Evolutionary conservation across 2,797 vertebrate genomes (phyloP).

Genomic region (Cetoscarus ocellatus): DNA sequence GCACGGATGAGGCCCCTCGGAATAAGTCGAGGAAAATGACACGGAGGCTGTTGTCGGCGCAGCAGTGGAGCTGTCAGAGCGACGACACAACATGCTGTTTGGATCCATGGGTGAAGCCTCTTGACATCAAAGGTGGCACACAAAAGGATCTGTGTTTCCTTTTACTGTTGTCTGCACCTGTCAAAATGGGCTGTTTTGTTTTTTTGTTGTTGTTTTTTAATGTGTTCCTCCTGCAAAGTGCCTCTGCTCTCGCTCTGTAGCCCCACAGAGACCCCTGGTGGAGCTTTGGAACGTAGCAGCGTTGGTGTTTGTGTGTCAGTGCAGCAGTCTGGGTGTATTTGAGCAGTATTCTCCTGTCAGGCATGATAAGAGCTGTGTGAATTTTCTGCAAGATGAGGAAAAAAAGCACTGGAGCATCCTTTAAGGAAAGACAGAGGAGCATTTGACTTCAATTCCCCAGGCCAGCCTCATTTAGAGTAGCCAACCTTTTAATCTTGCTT

Average conservation of each 20-base stretch:
- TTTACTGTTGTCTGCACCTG: constrained; percentile 69
- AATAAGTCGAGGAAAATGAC: constrained; percentile 44
- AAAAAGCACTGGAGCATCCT: too few species aligned
- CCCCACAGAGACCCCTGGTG: constrained; percentile 81
- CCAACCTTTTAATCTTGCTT: too few species aligned
- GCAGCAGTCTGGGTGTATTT: too few species aligned
- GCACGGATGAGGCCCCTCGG: constrained; percentile 17
- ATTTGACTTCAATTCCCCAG: too few species aligned
- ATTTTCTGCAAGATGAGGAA: too few species aligned
- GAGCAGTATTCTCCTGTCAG: too few species aligned
- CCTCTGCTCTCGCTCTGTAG: constrained; percentile 45
- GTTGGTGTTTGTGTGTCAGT: not conserved
- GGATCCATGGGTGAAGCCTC: constrained; percentile 62
- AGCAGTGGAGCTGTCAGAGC: constrained; percentile 58
- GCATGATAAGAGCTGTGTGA: too few species aligned
- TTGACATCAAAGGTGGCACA: constrained; percentile 67
- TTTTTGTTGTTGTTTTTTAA: constrained; percentile 38
- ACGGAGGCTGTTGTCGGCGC: constrained; percentile 43
- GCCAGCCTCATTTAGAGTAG: too few species aligned
- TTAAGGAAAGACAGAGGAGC: too few species aligned
- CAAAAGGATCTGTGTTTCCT: constrained; percentile 63
- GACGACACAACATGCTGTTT: constrained; percentile 56
- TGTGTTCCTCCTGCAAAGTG: constrained; percentile 26
- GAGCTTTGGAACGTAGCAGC: constrained; percentile 27
- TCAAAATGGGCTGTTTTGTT: constrained; percentile 52